Conservation (phyloP, 1,140 invertebrate species). For the Drosophila orena region DNA sequence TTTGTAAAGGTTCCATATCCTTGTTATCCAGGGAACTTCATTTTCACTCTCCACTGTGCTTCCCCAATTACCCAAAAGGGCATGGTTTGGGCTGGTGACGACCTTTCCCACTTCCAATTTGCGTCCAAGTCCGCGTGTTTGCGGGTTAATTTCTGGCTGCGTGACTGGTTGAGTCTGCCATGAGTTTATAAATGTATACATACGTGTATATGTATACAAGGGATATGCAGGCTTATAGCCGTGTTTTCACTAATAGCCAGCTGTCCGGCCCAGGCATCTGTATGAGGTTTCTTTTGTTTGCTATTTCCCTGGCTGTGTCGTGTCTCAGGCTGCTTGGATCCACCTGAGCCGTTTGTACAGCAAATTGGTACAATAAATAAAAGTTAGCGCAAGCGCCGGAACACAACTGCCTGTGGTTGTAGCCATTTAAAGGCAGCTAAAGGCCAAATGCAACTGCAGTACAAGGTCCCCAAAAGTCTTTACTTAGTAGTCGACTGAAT, state of each 20-base stretch:
- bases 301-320: conserved; percentile 13
- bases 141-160: conserved; percentile 55
- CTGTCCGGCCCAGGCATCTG: conserved; percentile 36
- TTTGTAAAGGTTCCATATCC: not conserved
- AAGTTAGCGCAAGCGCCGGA: conserved; percentile 48
- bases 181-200: conserved; percentile 5
- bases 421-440: not conserved
- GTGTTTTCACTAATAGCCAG: conserved; percentile 35
- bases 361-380: conserved; percentile 53
- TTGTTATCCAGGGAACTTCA: not conserved
- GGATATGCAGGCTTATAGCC: conserved; percentile 15
- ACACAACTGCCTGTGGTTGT: conserved; percentile 2
- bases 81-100: conserved; percentile 18
- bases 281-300: conserved; percentile 26
- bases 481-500: not conserved
- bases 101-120: conserved; percentile 42
- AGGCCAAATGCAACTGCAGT: conserved; percentile 39
- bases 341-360: conserved; percentile 33
- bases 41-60: conserved; percentile 10
- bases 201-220: not conserved
- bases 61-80: conserved; percentile 42
- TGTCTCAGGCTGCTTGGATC: conserved; percentile 28
- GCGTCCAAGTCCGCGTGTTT: conserved; percentile 53
- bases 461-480: conserved; percentile 28
- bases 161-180: conserved; percentile 42